phyloP scores from a whole-genome alignment of 2,888 invertebrate genomes.

The Didymodactylos carnosus region DNA sequence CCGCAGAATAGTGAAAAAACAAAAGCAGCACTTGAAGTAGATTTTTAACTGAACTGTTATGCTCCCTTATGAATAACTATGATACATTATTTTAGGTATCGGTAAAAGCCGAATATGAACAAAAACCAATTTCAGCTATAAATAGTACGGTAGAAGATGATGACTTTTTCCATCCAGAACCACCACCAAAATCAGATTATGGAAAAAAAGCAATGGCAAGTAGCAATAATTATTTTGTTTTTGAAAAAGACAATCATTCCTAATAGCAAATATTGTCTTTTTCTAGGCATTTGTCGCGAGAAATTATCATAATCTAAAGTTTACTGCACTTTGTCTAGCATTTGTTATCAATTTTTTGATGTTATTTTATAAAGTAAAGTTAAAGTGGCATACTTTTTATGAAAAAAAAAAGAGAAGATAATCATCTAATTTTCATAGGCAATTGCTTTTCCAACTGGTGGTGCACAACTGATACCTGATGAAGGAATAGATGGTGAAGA shows the following conservation, averaged over 20 bases:
- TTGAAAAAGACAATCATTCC: not conserved
- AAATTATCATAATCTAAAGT: constrained; percentile 95
- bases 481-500: constrained; percentile 38
- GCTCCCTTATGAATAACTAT: too few species aligned
- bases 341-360: constrained; percentile 96
- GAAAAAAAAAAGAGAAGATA: not conserved
- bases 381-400: too few species aligned
- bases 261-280: too few species aligned
- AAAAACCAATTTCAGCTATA: not conserved
- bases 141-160: not conserved
- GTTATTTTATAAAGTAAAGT: constrained; percentile 76
- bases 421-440: not conserved
- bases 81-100: not conserved
- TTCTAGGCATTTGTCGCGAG: constrained; percentile 67
- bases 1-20: not conserved
- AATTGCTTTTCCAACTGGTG: not conserved
- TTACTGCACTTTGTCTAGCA: constrained; percentile 76
- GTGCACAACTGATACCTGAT: not conserved
- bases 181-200: not conserved
- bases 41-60: too few species aligned
- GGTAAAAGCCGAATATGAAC: not conserved
- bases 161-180: not conserved
- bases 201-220: not conserved
- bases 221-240: not conserved
- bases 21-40: not conserved